Evolutionary conservation across 2,113 vertebrate species (phyloP), one percentile per base, ranked within the genome.

Genomic region (Corythornis madagascariensis): DNA sequence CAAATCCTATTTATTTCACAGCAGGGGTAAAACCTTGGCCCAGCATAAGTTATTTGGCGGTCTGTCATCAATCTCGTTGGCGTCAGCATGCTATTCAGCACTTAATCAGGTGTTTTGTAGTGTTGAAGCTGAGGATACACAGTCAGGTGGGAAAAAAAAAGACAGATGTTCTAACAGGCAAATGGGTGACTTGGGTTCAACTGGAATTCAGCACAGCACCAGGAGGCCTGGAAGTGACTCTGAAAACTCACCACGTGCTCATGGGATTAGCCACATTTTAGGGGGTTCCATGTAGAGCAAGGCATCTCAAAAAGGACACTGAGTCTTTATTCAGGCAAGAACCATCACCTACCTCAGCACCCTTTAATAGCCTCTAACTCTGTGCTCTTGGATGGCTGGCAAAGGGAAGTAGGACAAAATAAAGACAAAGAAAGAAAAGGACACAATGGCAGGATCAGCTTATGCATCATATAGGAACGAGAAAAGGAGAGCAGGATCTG

Each of bases 1-100:
- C 83, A 78, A 33, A 63, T 57, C 70, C 66, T 61, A 84, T 88
- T 89, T 48, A 64, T 82, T 89, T 75, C 86, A 69, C 77, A 69
- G 77, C 65, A 75, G 90, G 83, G 16, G 28, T 38, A 53, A 93
- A 93, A 86, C 16, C 16, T 47, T 1, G 3, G 24, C 18, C 53
- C 52, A n/a, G 24, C 35, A 40, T 29, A 75, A 26, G 3, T 53
- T 67, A 22, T 65, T 71, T 83, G 66, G 29, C 35, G 64, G 77
- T 19, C 76, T 90, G 40, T 43, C 61, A 94, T 72, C 86, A 64
- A 61, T 83, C 88, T 81, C 9, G 5, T 29, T 60, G 26, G 40
- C 83, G 86, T 91, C 86, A 91, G n/a, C 2, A 1, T 19, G 31
- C 38, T 83, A 56, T 33, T 88, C 80, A 88, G 56, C 65, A 43